Percentiles rank a stretch among this genome's conserved stretches.
Conservation (phyloP, 2,888 invertebrate species). For the Sialis fuliginosa region DNA sequence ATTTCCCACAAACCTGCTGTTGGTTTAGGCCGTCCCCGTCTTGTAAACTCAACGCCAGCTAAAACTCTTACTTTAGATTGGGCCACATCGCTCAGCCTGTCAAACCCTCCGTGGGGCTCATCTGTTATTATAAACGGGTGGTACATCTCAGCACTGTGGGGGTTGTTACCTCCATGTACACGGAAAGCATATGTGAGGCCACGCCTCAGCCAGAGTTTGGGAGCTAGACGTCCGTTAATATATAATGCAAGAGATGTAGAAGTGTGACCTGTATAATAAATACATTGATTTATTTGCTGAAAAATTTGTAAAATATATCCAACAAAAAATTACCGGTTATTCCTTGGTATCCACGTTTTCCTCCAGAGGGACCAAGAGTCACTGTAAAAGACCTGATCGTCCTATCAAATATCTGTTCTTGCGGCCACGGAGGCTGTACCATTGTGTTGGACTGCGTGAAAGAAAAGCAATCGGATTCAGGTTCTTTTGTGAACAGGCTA, state of each 20-base stretch:
- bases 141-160: conserved; percentile 67
- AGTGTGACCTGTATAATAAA: conserved; percentile 32
- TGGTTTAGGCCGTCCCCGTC: conserved; percentile 63
- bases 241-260: conserved; percentile 73
- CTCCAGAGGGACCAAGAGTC: conserved; percentile 71
- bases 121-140: conserved; percentile 82
- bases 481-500: conserved; percentile 44
- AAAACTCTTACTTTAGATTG: conserved; percentile 54
- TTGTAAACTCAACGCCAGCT: conserved; percentile 66
- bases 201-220: conserved; percentile 72
- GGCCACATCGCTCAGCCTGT: conserved; percentile 49
- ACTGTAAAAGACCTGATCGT: conserved; percentile 62
- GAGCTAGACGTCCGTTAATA: conserved; percentile 75
- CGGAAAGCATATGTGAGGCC: conserved; percentile 72
- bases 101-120: conserved; percentile 69
- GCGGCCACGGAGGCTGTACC: conserved; percentile 36
- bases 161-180: conserved; percentile 73
- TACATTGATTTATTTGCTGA: neutral
- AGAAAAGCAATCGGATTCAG: conserved; percentile 51
- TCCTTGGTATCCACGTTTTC: conserved; percentile 57
- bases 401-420: conserved; percentile 44
- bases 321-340: conserved; percentile 35
- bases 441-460: conserved; percentile 36
- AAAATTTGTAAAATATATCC: neutral
- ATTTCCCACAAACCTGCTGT: conserved; percentile 37